These are phyloP conservation scores for Ips nitidus DNA, from an alignment of 1,140 invertebrate species.

Conservation along the genomic window DNA sequence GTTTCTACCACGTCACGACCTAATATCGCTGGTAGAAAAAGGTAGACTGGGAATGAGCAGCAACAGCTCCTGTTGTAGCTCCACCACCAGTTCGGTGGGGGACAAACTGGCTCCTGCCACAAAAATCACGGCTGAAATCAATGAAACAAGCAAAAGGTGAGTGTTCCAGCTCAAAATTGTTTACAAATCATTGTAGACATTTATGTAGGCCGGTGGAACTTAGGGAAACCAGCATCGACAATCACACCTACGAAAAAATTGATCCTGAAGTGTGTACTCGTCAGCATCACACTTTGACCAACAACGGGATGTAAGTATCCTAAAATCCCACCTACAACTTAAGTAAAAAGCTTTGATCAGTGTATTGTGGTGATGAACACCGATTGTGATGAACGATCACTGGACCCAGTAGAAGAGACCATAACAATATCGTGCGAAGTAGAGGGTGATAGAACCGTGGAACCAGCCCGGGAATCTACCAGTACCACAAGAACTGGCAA, in stretches of 20 bases:
- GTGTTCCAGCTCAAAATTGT: not conserved
- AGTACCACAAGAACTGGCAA: constrained; percentile 33
- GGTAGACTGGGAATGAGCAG: constrained; percentile 56
- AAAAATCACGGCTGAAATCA: constrained; percentile 47
- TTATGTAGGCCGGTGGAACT: constrained; percentile 42
- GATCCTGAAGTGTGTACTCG: constrained; percentile 45
- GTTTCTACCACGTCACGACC: constrained; percentile 50
- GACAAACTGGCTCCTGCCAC: constrained; percentile 41
- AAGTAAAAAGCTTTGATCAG: constrained; percentile 33
- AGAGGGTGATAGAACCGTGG: constrained; percentile 4
- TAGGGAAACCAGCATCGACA: constrained; percentile 52
- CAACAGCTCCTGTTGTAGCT: constrained; percentile 52
- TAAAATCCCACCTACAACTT: not conserved
- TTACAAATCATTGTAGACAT: not conserved
- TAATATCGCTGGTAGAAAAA: constrained; percentile 62
- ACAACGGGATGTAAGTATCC: constrained; percentile 53
- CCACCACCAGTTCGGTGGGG: constrained; percentile 50
- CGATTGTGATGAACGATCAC: constrained; percentile 45
- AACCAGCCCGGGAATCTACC: constrained; percentile 3
- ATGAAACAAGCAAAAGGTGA: constrained; percentile 41
- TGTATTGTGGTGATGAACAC: constrained; percentile 51
- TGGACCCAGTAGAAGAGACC: constrained; percentile 32
- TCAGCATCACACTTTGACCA: constrained; percentile 34
- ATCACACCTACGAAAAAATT: constrained; percentile 48
- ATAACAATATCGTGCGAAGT: constrained; percentile 33